Evolutionary conservation across 2,888 invertebrate genomes (phyloP), one percentile per base, ranked within the genome.

Genomic region (Caenorhabditis plicata): DNA sequence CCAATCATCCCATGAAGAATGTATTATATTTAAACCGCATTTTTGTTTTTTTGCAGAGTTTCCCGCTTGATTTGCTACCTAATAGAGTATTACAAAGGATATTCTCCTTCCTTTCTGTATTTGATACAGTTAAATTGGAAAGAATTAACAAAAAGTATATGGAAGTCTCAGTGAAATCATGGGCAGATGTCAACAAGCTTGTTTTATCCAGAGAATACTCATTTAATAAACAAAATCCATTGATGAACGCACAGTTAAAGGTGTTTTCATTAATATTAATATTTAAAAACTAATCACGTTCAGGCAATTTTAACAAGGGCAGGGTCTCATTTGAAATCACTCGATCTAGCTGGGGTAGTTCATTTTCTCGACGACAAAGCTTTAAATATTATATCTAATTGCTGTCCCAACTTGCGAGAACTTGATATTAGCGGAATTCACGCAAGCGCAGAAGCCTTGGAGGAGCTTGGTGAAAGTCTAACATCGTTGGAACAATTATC

Each of bases 101-200:
- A 7, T 60, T 80, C 17, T 54, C 73, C 7, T 67, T 68, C 42
- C 42, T 78, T n/a, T 64, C 66, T 1, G 50, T 75, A 4, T 42
- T 65, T 8, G 80, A 81, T 35, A 71, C 77, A 26, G 65, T 81
- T 15, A 58, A 74, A n/a, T 17, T 76, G 11, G 80, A 80, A 57
- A 54, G 79, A 20, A 74, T 77, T 19, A 78, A 68, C 64, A 80
- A 80, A 45, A 52, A 58, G 26, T 80, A 73, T 68, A 68, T 78
- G 51, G 80, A 80, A 45, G 61, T 65, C 9, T 70, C 75, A 0
- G 71, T 78, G 13, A 78, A 71, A 53, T 68, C 76, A 2, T 78
- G 77, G 77, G 53, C 58, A 9, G 53, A 64, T 8, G 60, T 71
- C 27, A 52, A 64, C 32, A 44, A 42, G 1, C 43, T 77, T 4